Conservation (phyloP, 1,140 invertebrate genomes). For the Drosophila sulfurigaster region DNA sequence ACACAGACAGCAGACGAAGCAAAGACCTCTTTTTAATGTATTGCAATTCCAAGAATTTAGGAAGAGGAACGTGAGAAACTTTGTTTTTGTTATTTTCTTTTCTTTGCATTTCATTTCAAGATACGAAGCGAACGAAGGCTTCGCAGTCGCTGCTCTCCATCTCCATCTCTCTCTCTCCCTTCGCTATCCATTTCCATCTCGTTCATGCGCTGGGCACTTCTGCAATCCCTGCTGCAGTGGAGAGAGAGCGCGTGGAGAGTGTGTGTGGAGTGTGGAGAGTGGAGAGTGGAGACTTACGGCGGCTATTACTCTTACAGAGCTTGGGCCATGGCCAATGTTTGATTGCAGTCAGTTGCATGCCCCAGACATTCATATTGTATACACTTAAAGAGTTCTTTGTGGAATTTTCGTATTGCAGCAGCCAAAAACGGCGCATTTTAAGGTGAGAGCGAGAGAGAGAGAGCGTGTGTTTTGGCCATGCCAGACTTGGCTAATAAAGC, state of each 20-base stretch:
- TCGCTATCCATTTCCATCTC: background rate
- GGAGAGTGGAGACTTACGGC: constrained; percentile 39
- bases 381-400: constrained; percentile 74
- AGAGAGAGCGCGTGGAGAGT: too few species aligned
- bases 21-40: constrained; percentile 85
- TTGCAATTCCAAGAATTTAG: constrained; percentile 85
- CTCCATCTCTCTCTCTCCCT: constrained; percentile 14
- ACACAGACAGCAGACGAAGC: constrained; percentile 68
- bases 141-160: constrained; percentile 45
- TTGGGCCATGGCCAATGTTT: constrained; percentile 67
- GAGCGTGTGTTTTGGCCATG: constrained; percentile 9
- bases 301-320: constrained; percentile 70
- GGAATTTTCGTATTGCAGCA: constrained; percentile 74
- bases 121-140: constrained; percentile 67
- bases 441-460: constrained; percentile 37
- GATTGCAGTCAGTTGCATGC: constrained; percentile 63
- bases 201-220: background rate
- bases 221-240: constrained; percentile 27
- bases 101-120: constrained; percentile 83
- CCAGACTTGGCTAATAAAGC: constrained; percentile 80
- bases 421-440: constrained; percentile 62
- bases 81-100: constrained; percentile 84
- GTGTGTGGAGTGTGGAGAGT: too few species aligned
- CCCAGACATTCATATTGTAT: constrained; percentile 81
- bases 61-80: constrained; percentile 85